Conservation (phyloP, 2,888 invertebrate species). For the Philaethria dido region DNA sequence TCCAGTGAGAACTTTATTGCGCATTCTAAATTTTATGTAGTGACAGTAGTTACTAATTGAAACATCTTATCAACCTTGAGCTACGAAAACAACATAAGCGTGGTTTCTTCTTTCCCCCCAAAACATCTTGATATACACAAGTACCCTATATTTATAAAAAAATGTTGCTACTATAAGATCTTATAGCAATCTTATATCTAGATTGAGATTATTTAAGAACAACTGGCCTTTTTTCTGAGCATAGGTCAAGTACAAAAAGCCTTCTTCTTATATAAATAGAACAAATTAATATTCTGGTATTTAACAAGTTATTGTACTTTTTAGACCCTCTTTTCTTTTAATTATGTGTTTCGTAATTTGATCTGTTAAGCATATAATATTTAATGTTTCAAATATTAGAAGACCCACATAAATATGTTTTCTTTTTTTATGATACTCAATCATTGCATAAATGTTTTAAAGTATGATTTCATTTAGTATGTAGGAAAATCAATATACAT, state of each 20-base stretch:
- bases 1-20: conserved; percentile 70
- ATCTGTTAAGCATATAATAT: neutral
- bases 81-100: conserved; percentile 35
- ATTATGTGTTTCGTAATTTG: neutral
- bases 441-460: neutral
- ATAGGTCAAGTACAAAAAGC: conserved; percentile 37
- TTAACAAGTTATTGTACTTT: neutral
- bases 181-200: neutral
- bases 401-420: neutral
- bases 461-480: no score
- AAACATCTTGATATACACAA: conserved; percentile 2
- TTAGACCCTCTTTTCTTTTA: neutral
- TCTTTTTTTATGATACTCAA: neutral
- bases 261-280: conserved; percentile 21
- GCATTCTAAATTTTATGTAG: conserved; percentile 59
- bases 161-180: neutral
- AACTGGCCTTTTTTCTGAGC: conserved; percentile 25
- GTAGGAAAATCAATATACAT: no score
- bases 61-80: conserved; percentile 77
- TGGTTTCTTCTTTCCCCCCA: conserved; percentile 20
- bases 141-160: neutral
- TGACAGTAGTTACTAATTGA: conserved; percentile 67
- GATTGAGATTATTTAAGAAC: neutral
- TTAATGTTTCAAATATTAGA: neutral
- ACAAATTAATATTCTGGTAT: conserved; percentile 14